Evolutionary conservation across 1,140 invertebrate species (phyloP).

Genomic region (Batillaria attramentaria): DNA sequence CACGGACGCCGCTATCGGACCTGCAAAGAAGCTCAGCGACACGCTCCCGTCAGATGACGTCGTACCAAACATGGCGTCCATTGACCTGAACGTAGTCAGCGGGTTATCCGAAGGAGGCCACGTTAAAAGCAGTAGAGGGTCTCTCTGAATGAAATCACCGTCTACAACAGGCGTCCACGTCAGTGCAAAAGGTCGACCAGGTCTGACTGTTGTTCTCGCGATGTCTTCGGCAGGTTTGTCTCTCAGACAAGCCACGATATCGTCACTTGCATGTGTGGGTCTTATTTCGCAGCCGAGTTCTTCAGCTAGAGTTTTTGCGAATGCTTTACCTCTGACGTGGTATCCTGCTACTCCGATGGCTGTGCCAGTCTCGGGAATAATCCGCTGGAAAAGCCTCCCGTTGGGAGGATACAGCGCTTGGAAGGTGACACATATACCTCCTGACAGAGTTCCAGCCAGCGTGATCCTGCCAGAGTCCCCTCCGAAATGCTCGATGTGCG

Average conservation of each 20-base stretch:
- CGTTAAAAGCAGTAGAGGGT: not conserved
- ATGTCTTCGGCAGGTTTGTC: not conserved
- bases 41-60: constrained; percentile 1
- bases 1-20: not conserved
- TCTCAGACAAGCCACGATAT: constrained; percentile 7
- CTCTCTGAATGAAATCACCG: not conserved
- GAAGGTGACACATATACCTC: constrained; percentile 84
- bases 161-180: not conserved
- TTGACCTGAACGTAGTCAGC: not conserved
- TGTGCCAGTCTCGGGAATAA: constrained; percentile 29
- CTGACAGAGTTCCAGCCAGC: constrained; percentile 95
- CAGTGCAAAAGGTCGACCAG: not conserved
- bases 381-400: constrained; percentile 32
- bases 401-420: constrained; percentile 23
- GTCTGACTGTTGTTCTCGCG: not conserved
- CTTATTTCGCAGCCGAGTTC: not conserved
- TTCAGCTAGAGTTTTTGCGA: not conserved
- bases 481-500: constrained; percentile 59
- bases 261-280: not conserved
- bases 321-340: not conserved
- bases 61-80: constrained; percentile 1
- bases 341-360: not conserved
- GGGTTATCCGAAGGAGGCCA: not conserved
- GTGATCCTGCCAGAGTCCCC: constrained; percentile 95
- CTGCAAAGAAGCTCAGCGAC: not conserved